phyloP scores from a whole-genome alignment of 2,888 invertebrate genomes.

The Latheticus oryzae region DNA sequence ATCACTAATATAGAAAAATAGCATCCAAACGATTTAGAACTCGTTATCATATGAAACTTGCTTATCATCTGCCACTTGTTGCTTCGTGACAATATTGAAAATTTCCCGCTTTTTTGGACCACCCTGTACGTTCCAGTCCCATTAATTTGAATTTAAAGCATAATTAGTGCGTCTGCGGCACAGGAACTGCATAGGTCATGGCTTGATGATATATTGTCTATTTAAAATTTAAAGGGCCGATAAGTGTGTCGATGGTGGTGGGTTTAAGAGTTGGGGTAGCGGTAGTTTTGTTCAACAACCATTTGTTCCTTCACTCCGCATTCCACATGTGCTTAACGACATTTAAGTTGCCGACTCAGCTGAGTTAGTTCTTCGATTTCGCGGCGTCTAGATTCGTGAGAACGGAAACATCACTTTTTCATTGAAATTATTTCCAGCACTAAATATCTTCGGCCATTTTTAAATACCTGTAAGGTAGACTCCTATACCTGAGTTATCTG shows the following conservation, averaged over 20 bases:
- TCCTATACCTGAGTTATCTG: slow-evolving; percentile 38
- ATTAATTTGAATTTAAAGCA: slow-evolving; percentile 44
- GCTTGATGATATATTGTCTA: slow-evolving; percentile 48
- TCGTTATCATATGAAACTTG: too few species aligned
- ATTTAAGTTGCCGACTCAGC: slow-evolving; percentile 38
- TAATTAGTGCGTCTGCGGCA: slow-evolving; percentile 47
- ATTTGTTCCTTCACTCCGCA: slow-evolving; percentile 32
- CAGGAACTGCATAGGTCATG: slow-evolving; percentile 48
- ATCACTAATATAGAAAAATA: too few species aligned
- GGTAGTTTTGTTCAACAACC: slow-evolving; percentile 17
- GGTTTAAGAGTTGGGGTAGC: slow-evolving; percentile 16
- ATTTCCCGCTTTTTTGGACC: too few species aligned
- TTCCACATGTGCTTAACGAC: slow-evolving; percentile 41
- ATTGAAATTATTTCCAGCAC: too few species aligned
- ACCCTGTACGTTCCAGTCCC: too few species aligned
- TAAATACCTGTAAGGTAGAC: slow-evolving; percentile 21
- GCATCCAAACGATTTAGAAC: too few species aligned
- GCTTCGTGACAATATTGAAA: too few species aligned
- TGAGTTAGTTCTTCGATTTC: slow-evolving; percentile 42
- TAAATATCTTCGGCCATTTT: slow-evolving; percentile 35
- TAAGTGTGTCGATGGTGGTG: slow-evolving; percentile 13
- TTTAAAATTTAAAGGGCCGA: slow-evolving; percentile 50
- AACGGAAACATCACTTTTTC: slow-evolving; percentile 39
- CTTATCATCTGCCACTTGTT: too few species aligned
- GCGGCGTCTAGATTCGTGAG: slow-evolving; percentile 43